These are phyloP conservation scores for Acridotheres tristis DNA, from an alignment of 2,797 vertebrate genomes.

Conservation along the genomic window DNA sequence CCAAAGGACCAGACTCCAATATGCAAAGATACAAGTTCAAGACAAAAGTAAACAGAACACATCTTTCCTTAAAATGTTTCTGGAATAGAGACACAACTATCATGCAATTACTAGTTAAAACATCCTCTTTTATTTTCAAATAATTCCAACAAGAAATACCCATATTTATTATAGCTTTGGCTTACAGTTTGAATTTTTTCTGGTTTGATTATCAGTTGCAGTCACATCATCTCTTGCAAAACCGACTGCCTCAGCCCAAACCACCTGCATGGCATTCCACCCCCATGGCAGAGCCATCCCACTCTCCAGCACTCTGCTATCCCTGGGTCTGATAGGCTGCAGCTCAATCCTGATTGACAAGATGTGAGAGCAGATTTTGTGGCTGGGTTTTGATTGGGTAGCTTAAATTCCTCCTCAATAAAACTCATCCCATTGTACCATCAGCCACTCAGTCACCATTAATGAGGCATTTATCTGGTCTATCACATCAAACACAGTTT, in stretches of 20 bases:
- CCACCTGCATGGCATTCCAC: fast-evolving
- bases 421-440: neutral
- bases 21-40: neutral
- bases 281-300: neutral
- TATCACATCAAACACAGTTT: neutral
- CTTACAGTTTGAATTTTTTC: neutral
- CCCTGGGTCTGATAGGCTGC: neutral
- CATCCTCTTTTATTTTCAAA: neutral
- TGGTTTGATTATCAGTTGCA: no score
- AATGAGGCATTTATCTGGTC: neutral
- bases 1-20: neutral
- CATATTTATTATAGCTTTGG: neutral
- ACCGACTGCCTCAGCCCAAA: fast-evolving
- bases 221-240: neutral
- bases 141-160: neutral
- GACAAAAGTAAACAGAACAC: neutral
- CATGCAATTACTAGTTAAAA: neutral
- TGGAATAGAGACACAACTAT: neutral
- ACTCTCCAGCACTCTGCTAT: fast-evolving
- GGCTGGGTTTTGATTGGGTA: neutral
- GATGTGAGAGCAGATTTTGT: neutral
- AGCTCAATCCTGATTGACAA: neutral
- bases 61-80: neutral
- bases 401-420: neutral
- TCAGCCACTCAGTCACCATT: neutral